Conservation (phyloP, 1,140 invertebrate species). For the Nasonia giraulti region DNA sequence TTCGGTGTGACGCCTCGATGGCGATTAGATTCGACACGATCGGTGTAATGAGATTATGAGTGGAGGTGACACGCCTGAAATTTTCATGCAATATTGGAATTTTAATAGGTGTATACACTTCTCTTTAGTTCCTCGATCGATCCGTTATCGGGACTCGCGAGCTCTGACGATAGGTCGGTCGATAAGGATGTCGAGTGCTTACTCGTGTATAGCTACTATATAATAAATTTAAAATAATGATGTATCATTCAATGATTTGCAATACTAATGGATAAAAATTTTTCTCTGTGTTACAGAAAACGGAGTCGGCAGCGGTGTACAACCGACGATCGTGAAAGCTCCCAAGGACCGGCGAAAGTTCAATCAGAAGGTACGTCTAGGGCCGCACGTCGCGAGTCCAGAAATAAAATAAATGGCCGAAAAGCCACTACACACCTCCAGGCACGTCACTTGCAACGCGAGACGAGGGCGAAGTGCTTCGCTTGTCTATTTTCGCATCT, state of each 20-base stretch:
- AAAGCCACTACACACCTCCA: slow-evolving; percentile 23
- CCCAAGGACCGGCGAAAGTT: slow-evolving; percentile 78
- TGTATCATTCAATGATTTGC: too few relatives aligned
- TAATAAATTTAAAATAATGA: too few relatives aligned
- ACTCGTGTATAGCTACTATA: too few relatives aligned
- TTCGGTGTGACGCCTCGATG: neutral
- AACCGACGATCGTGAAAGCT: slow-evolving; percentile 75
- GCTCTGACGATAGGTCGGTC: too few relatives aligned
- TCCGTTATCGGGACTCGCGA: too few relatives aligned
- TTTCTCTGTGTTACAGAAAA: slow-evolving; percentile 69
- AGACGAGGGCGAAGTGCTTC: slow-evolving; percentile 9
- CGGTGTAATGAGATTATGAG: neutral
- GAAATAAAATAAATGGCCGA: slow-evolving; percentile 40
- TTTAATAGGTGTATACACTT: too few relatives aligned
- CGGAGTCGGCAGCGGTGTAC: slow-evolving; percentile 58
- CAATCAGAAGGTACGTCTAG: slow-evolving; percentile 76
- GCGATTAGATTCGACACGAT: neutral
- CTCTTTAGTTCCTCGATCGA: too few relatives aligned
- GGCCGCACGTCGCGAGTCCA: neutral
- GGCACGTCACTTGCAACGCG: slow-evolving; percentile 31
- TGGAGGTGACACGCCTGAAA: too few relatives aligned
- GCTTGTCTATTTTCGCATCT: slow-evolving; percentile 45
- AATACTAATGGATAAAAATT: neutral
- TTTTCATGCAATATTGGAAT: too few relatives aligned
- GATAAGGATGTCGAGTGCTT: too few relatives aligned